phyloP scores from a whole-genome alignment of 2,888 invertebrate genomes.

The Eugnorisma glareosa region DNA sequence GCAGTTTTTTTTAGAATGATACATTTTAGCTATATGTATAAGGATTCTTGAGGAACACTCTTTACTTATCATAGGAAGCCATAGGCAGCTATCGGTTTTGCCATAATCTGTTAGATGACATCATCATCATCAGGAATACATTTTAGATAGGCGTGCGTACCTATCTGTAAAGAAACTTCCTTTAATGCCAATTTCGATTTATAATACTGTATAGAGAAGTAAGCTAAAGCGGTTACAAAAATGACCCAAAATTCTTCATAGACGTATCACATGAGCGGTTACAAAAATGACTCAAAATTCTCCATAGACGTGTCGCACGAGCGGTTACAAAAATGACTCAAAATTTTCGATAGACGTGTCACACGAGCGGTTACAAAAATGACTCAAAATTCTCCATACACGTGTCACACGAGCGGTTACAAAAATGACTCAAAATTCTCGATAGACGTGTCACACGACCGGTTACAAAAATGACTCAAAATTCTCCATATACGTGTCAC shows the following conservation, averaged over 20 bases:
- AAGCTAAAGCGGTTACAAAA: background rate
- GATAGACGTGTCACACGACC: too few relatives aligned
- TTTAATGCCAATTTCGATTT: background rate
- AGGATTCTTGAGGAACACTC: background rate
- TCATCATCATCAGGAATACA: conserved; percentile 42
- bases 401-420: background rate
- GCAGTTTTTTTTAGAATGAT: too few relatives aligned
- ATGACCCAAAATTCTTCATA: too few relatives aligned
- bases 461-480: too few relatives aligned
- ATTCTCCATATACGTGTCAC: too few relatives aligned
- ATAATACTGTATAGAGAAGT: background rate
- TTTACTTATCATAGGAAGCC: conserved; percentile 16
- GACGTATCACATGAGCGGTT: background rate
- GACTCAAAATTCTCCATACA: too few relatives aligned
- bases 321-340: too few relatives aligned
- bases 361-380: too few relatives aligned
- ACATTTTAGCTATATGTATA: too few relatives aligned
- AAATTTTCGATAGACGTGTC: too few relatives aligned
- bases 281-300: too few relatives aligned
- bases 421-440: background rate
- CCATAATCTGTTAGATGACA: conserved; percentile 6
- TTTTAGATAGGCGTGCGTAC: conserved; percentile 31
- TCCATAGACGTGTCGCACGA: too few relatives aligned
- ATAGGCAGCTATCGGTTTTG: background rate
- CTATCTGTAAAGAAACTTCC: background rate